A percentile compares a stretch with the other conserved stretches of the same genome.
Evolutionary conservation across 2,888 invertebrate genomes (phyloP).

Genomic region (Paralinhomoeus sp.): DNA sequence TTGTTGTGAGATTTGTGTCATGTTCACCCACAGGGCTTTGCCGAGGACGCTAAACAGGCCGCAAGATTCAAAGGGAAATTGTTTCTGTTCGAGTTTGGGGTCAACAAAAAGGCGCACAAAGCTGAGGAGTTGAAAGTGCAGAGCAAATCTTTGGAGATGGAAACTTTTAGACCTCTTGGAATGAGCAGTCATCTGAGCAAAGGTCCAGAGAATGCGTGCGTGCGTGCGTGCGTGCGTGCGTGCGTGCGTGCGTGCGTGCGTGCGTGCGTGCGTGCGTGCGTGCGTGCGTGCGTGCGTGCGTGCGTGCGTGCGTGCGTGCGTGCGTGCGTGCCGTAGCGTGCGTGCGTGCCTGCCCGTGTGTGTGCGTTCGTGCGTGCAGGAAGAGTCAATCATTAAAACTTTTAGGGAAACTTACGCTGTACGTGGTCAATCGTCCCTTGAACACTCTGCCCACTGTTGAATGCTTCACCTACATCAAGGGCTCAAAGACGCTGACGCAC

Average conservation of each 20-base stretch:
- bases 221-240: background rate
- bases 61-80: conserved; percentile 1
- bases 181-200: conserved; percentile 2
- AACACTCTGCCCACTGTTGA: conserved; percentile 6
- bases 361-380: no score
- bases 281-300: no score
- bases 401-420: conserved; percentile 6
- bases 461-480: conserved; percentile 11
- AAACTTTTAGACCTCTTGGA: conserved; percentile 4
- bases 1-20: background rate
- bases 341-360: no score
- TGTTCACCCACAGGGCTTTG: no score
- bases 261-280: no score
- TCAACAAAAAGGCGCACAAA: background rate
- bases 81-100: conserved; percentile 1
- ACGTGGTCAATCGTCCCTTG: conserved; percentile 11
- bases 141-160: background rate
- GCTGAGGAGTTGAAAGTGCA: background rate
- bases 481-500: conserved; percentile 9
- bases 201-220: background rate
- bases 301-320: no score
- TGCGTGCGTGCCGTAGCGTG: no score
- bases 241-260: no score
- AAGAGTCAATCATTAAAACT: no score
- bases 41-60: no score